Evolutionary conservation across 1,140 invertebrate genomes (phyloP), one percentile per base, ranked within the genome.

Genomic region (Nomia melanderi): DNA sequence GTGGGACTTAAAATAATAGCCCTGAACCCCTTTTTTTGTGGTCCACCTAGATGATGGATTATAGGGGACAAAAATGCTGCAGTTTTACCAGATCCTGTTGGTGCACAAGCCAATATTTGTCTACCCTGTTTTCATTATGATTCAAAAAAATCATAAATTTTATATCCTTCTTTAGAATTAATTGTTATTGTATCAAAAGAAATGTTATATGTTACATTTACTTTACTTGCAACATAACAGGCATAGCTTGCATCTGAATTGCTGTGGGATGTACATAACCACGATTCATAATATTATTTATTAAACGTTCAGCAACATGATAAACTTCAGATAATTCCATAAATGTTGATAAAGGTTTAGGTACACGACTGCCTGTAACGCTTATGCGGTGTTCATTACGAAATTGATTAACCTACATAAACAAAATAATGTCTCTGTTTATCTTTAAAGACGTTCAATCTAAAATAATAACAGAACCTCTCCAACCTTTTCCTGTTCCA

Each of bases 231-330:
- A 98, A 88, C 95, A 99, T 96, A 50, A 96, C 93, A 20, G 98
- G 97, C 78, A 99, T 94, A 0, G 97, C 96, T 93, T 99, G 98
- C 94, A 98, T 97, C 92, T 99, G 98, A 86, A 99, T 96, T 0
- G 98, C 95, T 9, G 98, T 99, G 12, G 98, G 98, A 70, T 93
- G 92, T 1, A 88, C 88, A 87, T 98, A 99, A 0, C 96, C 95
- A 87, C 95, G 95, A 33, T 93, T 92, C 31, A 89, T 91, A 2
- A 99, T 93, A 89, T 98, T 99, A 50, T 95, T 89, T 17, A 96
- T 88, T 0, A 99, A 88, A 62, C 93, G 91, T 39, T 93, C 82
- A 11, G 92, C 87, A 17, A 98, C 89, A 74, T 94, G 90, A 84
- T 94, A 96, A 5, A 86, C 79, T 8, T 84, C 75, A 3, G 85